These are phyloP conservation scores for Nasonia oneida DNA, from an alignment of 2,888 invertebrate species.

Conservation along the genomic window DNA sequence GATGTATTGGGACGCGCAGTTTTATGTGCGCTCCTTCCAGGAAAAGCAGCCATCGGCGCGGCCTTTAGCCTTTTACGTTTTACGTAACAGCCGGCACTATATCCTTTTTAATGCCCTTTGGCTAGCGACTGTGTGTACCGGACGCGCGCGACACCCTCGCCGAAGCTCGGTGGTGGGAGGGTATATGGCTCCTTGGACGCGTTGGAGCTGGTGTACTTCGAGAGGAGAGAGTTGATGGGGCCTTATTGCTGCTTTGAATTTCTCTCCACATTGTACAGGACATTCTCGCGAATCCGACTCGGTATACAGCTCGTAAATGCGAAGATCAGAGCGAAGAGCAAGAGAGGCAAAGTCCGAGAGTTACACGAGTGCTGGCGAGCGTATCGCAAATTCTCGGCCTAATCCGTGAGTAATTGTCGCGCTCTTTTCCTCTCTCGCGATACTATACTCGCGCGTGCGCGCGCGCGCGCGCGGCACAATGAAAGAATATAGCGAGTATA, in stretches of 20 bases:
- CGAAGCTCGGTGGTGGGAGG: conserved; percentile 71
- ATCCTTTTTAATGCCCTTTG: conserved; percentile 68
- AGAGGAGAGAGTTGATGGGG: too few relatives aligned
- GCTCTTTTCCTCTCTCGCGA: not conserved
- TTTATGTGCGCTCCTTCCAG: conserved; percentile 70
- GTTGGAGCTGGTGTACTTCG: not conserved
- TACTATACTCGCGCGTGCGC: too few relatives aligned
- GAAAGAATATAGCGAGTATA: conserved; percentile 60
- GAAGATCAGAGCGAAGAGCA: too few relatives aligned
- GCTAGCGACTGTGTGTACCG: not conserved
- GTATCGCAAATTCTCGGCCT: conserved; percentile 76
- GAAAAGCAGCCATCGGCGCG: conserved; percentile 59
- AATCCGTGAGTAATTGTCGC: conserved; percentile 78
- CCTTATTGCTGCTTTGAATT: not conserved
- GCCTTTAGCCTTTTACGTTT: conserved; percentile 69
- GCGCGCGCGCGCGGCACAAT: conserved; percentile 61
- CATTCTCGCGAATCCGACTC: too few relatives aligned
- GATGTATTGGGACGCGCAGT: conserved; percentile 74
- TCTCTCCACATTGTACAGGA: not conserved
- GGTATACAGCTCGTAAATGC: conserved; percentile 67
- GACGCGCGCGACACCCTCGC: conserved; percentile 68
- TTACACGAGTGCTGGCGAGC: not conserved
- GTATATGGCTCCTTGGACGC: conserved; percentile 60
- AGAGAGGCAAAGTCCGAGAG: too few relatives aligned
- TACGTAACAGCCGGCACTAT: conserved; percentile 74